A percentile compares a stretch with the other conserved stretches of the same genome.
Evolutionary conservation across 2,888 invertebrate species (phyloP).

Genomic region (Phania funesta): DNA sequence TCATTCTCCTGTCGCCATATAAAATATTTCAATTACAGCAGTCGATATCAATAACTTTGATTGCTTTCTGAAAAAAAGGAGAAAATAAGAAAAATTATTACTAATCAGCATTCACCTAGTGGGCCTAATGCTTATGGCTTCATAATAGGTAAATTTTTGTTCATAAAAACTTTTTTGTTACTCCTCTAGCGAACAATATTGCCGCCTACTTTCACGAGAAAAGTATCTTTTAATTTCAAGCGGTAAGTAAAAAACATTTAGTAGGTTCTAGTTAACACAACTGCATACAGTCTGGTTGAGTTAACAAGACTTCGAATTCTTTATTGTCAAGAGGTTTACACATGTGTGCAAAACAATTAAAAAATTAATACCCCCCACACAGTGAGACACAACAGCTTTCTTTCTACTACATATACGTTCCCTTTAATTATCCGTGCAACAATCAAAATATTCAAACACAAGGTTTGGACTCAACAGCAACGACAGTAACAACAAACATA

Average conservation of each 20-base stretch:
- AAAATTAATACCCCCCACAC: conserved; percentile 65
- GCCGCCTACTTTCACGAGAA: neutral
- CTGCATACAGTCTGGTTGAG: conserved; percentile 22
- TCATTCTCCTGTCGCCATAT: conserved; percentile 82
- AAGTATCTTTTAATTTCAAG: neutral
- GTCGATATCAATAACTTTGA: no score
- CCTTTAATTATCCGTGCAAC: conserved; percentile 60
- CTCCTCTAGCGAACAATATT: no score
- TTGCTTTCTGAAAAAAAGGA: no score
- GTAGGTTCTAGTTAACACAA: neutral
- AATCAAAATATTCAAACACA: conserved; percentile 40
- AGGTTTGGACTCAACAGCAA: conserved; percentile 27
- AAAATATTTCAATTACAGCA: no score
- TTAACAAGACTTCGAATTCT: conserved; percentile 57
- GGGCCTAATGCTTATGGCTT: no score
- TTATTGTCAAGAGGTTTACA: conserved; percentile 54
- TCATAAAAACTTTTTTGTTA: no score
- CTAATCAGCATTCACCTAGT: no score
- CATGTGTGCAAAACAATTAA: conserved; percentile 60
- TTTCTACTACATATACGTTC: neutral
- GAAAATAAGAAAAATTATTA: no score
- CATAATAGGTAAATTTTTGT: no score
- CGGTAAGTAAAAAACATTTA: neutral
- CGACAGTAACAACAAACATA: conserved; percentile 15
- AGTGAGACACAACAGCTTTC: conserved; percentile 6